Percentiles rank a stretch among this genome's conserved stretches.
These are phyloP conservation scores for Dysidea cf. avara DNA, from an alignment of 37 sponge, comb jelly and placozoan species.

Conservation along the genomic window DNA sequence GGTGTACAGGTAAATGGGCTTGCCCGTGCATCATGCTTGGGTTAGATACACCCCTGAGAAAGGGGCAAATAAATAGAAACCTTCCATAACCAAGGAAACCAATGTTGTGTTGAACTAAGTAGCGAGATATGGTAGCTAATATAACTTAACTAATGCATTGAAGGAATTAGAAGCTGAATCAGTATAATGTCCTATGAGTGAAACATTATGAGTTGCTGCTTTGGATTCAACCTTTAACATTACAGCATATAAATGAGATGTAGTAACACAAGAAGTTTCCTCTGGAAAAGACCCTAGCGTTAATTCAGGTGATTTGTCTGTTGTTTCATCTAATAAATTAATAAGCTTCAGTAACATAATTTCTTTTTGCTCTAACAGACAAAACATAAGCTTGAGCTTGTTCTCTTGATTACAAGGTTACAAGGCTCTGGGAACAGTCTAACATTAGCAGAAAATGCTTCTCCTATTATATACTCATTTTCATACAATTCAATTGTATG, in stretches of 20 bases:
- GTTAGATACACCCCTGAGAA: too few species aligned
- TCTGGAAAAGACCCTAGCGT: constrained; percentile 19
- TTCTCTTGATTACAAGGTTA: neutral
- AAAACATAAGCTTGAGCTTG: neutral
- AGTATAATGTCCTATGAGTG: constrained; percentile 25
- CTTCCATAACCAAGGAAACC: too few species aligned
- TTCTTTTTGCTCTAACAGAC: neutral
- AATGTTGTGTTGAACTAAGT: too few species aligned
- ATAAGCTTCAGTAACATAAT: constrained; percentile 29
- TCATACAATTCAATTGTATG: too few species aligned
- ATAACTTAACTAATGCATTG: constrained; percentile 8
- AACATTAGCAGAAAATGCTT: too few species aligned
- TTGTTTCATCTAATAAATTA: constrained; percentile 13
- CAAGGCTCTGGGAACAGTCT: too few species aligned
- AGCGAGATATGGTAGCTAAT: constrained; percentile 1
- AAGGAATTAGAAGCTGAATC: constrained; percentile 18
- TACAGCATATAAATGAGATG: constrained; percentile 9
- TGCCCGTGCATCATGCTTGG: too few species aligned
- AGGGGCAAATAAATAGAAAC: constrained; percentile 6
- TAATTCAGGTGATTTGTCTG: constrained; percentile 17
- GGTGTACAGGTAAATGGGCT: too few species aligned
- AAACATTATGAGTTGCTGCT: neutral
- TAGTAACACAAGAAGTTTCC: constrained; percentile 10
- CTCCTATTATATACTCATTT: too few species aligned
- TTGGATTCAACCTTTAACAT: constrained; percentile 24